Percentiles rank a stretch among this genome's conserved stretches.
Conservation (phyloP, 2,113 vertebrate species). For the Tyrannus savana region DNA sequence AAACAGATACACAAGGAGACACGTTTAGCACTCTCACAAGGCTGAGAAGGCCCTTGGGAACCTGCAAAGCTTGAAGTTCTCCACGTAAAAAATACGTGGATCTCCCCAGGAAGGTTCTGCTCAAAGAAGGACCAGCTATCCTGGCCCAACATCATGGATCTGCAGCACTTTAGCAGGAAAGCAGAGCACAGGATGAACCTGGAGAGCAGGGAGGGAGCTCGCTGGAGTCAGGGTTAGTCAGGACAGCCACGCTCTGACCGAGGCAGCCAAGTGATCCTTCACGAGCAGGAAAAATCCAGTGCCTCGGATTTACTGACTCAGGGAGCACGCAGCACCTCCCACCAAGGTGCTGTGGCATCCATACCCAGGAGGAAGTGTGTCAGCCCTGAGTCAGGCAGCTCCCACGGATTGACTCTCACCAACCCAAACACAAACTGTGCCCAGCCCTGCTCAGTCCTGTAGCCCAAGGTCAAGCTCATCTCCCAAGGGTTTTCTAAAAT, state of each 20-base stretch:
- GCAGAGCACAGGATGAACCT: not conserved
- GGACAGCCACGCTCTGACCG: rapidly evolving
- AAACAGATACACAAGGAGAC: not conserved
- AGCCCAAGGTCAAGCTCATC: conserved; percentile 35
- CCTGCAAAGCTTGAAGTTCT: not conserved
- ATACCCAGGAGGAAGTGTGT: conserved; percentile 41
- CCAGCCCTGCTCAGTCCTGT: not conserved
- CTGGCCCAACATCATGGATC: not conserved
- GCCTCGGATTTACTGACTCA: conserved; percentile 42
- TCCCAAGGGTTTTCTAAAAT: conserved; percentile 18
- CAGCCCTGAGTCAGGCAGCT: conserved; percentile 40
- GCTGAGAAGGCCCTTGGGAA: not conserved
- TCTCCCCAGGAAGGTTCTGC: not conserved
- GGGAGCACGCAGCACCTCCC: not conserved
- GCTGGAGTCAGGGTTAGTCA: not conserved
- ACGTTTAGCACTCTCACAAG: not conserved
- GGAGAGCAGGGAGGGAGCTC: rapidly evolving
- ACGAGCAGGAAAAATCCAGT: not conserved
- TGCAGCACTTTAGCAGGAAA: not conserved
- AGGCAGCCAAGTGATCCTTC: not conserved
- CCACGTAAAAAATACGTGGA: not conserved
- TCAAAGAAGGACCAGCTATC: not conserved
- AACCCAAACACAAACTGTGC: not conserved
- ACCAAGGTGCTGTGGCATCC: conserved; percentile 12
- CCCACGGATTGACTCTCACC: rapidly evolving